Percentiles rank a stretch among this genome's conserved stretches.
These are phyloP conservation scores for Leptobrachium ailaonicum DNA, from an alignment of 2,113 vertebrate genomes.

Conservation along the genomic window DNA sequence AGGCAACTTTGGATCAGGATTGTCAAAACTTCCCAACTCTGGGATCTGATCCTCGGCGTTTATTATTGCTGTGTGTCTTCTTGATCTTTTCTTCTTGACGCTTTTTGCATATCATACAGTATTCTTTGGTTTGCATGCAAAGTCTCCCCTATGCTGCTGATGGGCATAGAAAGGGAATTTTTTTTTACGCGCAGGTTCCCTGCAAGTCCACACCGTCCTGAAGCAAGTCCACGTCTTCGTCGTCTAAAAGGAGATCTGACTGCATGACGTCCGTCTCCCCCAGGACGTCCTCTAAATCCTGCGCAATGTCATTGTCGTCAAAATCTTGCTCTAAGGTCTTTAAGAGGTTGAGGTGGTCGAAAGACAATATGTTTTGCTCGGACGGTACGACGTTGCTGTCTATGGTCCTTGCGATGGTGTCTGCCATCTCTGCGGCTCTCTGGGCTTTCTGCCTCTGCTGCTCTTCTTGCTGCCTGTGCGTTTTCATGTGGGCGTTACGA, in stretches of 20 bases:
- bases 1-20: too few relatives aligned
- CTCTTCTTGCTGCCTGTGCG: slow-evolving; percentile 83
- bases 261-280: slow-evolving; percentile 72
- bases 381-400: slow-evolving; percentile 69
- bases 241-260: slow-evolving; percentile 70
- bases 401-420: slow-evolving; percentile 72
- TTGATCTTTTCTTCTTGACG: too few relatives aligned
- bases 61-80: too few relatives aligned
- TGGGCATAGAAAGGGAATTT: background rate
- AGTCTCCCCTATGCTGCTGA: background rate
- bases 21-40: too few relatives aligned
- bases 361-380: slow-evolving; percentile 65
- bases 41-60: too few relatives aligned
- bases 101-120: background rate
- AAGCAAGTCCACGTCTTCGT: slow-evolving; percentile 71
- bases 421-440: slow-evolving; percentile 73
- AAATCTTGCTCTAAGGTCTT: slow-evolving; percentile 71
- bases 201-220: slow-evolving; percentile 74
- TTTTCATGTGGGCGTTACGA: slow-evolving; percentile 90
- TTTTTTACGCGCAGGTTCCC: slow-evolving; percentile 39
- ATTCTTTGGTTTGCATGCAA: background rate
- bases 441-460: slow-evolving; percentile 76
- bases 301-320: slow-evolving; percentile 69
- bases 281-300: slow-evolving; percentile 72
- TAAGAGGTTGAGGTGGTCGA: slow-evolving; percentile 74